Evolutionary conservation across 1,140 invertebrate genomes (phyloP), one percentile per base, ranked within the genome.

Genomic region (Drosophila melanica): DNA sequence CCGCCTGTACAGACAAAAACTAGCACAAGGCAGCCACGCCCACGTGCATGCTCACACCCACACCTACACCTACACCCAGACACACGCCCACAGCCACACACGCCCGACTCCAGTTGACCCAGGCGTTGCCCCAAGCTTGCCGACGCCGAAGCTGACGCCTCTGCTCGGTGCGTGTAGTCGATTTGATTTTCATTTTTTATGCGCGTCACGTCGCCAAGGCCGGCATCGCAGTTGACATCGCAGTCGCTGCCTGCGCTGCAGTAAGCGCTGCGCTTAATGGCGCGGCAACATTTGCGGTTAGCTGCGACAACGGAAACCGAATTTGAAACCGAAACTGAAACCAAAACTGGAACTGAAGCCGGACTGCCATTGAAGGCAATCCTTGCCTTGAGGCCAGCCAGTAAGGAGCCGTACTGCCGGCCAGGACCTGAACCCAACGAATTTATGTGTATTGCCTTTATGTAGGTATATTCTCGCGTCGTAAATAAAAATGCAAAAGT

Each of bases 111-210:
- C 55, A 75, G 58, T 55, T 74, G 63, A 70, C 69, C 75, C 77
- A 65, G 57, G 59, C 30, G 45, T 45, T 53, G n/a, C 18, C n/a
- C 23, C 27, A n/a, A 12, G 9, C 42, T 7, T 33, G 14, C n/a
- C 4, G 33, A 39, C 44, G 54, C 54, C 79, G 69, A 39, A 35
- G 54, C 54, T 75, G 69, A 69, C 63, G 79, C 79, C 64, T 63
- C 78, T 77, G 18, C 53, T 53, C 54, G 59, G 79, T 81, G 79
- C 79, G 79, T 81, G 70, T 79, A 67, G 72, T 82, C 79, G 79
- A 82, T 82, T 84, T 82, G 60, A 79, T 79, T 82, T 82, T 67
- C 71, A 75, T 82, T 81, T 81, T 81, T 82, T 78, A 81, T 81
- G 79, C 70, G 65, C 69, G 58, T 75, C 66, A 69, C 65, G 79